phyloP scores from a whole-genome alignment of 2,113 vertebrate genomes.

The Takifugu flavidus region DNA sequence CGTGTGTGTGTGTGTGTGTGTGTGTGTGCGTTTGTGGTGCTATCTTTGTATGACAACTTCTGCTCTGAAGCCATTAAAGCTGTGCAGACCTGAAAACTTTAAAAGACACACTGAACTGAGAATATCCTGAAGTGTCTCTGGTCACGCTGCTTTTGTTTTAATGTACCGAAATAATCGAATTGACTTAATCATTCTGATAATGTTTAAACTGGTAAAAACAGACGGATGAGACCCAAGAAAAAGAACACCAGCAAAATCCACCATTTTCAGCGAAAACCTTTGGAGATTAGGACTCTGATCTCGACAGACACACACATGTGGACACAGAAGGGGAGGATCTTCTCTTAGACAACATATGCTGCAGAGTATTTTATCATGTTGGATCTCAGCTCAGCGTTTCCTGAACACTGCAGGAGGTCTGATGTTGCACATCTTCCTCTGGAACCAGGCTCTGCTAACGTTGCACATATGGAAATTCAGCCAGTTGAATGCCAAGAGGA shows the following conservation, averaged over 20 bases:
- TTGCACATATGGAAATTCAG: slow-evolving; percentile 52
- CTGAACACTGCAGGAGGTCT: slow-evolving; percentile 50
- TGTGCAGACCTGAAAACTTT: not conserved
- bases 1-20: slow-evolving; percentile 27
- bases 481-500: slow-evolving; percentile 61
- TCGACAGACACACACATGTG: slow-evolving; percentile 31
- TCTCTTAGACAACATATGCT: slow-evolving; percentile 33
- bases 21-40: slow-evolving; percentile 22
- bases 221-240: slow-evolving; percentile 30
- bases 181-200: too few species aligned
- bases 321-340: slow-evolving; percentile 37
- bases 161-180: too few species aligned
- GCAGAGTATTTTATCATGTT: slow-evolving; percentile 50
- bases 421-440: slow-evolving; percentile 36
- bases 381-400: slow-evolving; percentile 41
- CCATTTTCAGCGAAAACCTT: slow-evolving; percentile 17
- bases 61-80: too few species aligned
- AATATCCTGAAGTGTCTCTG: too few species aligned
- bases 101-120: not conserved
- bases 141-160: too few species aligned
- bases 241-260: slow-evolving; percentile 31
- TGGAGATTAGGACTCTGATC: slow-evolving; percentile 33
- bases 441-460: slow-evolving; percentile 45
- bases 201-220: not conserved
- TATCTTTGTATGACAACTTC: not conserved